These are phyloP conservation scores for Peromyscus californicus DNA, from an alignment of 2,113 vertebrate species.

Conservation along the genomic window DNA sequence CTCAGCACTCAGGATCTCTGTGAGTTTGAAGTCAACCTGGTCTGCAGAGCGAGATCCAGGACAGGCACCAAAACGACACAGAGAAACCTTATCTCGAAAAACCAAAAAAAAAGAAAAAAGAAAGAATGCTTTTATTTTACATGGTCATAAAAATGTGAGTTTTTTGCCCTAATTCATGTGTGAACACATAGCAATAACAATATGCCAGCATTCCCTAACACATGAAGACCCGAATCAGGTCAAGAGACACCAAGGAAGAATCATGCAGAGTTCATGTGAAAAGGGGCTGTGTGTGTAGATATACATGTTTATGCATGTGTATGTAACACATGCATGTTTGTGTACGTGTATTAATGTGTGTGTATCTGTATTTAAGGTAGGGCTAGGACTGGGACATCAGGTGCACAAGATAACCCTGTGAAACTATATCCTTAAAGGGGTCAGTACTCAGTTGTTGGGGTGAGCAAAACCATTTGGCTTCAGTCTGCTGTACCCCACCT, in stretches of 20 bases:
- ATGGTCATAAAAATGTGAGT: not conserved
- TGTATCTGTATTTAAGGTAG: not conserved
- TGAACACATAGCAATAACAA: not conserved
- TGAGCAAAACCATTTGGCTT: not conserved
- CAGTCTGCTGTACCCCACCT: not conserved
- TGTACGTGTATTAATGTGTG: not conserved
- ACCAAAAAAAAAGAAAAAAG: too few species aligned
- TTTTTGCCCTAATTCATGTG: not conserved
- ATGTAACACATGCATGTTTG: not conserved
- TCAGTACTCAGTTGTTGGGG: not conserved
- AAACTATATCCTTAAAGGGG: not conserved
- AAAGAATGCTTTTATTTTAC: not conserved
- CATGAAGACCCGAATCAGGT: not conserved
- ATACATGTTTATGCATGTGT: not conserved
- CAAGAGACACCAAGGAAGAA: not conserved
- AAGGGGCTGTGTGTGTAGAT: not conserved
- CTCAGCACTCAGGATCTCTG: too few species aligned
- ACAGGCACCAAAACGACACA: too few species aligned
- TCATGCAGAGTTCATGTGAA: not conserved
- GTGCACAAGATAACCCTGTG: not conserved
- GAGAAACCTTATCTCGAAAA: too few species aligned
- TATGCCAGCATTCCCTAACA: not conserved
- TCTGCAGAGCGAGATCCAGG: too few species aligned
- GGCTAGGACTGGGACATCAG: not conserved
- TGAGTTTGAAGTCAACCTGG: too few species aligned